Evolutionary conservation across 2,113 vertebrate species (phyloP), one percentile per base, ranked within the genome.

Genomic region (Phaetusa simplex): DNA sequence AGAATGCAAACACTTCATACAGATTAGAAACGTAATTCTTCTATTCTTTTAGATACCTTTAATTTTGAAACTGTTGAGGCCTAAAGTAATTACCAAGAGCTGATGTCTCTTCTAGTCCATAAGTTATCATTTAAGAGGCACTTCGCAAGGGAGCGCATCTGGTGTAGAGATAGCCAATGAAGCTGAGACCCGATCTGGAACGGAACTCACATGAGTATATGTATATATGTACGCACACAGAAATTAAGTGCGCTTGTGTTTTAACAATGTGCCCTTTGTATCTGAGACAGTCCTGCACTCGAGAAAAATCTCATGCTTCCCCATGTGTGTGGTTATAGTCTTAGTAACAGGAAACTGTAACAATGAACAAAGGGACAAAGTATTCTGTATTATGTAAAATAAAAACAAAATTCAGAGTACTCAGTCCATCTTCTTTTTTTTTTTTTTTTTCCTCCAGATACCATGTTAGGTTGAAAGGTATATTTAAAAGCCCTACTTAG

Each of bases 341-440:
- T 52, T 77, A 80, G 10, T 74, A 81, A 43, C 12, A 59, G 30
- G 45, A 58, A 92, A 79, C 32, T 49, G 17, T 59, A 53, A 43
- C 36, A 49, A 6, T 69, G 61, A 87, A 23, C 26, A 79, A 62
- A 58, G n/a, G 56, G n/a, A n/a, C 47, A 19, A 82, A 61, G 9
- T 82, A 56, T 62, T 66, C 14, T 74, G 11, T 76, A 16, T 59
- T 79, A 32, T 32, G 71, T 59, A 20, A 91, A 36, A 14, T 23
- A 23, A 38, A 56, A 61, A 7, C 7, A 43, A 61, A 27, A 12
- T 3, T 27, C 1, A 1, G 55, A 34, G 2, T 61, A n/a, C 7
- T 49, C 10, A 22, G 19, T 29, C 8, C 6, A 8, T n/a, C 2
- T 36, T 5, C 36, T 1, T 29, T 15, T 47, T 5, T 38, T 1